Percentiles rank a stretch among this genome's conserved stretches.
These are phyloP conservation scores for Mobula hypostoma DNA, from an alignment of 2,113 vertebrate genomes.

Conservation along the genomic window DNA sequence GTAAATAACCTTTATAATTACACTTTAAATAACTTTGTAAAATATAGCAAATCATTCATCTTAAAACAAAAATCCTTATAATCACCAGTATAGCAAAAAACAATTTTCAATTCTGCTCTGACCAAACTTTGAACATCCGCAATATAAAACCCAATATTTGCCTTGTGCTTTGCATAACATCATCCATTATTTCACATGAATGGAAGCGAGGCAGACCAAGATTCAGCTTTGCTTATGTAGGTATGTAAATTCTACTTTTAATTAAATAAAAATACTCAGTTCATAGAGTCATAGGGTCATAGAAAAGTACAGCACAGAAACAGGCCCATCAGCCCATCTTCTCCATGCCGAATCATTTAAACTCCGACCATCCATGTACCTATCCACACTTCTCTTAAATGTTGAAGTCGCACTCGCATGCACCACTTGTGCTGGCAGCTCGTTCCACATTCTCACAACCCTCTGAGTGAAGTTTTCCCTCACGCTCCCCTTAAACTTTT, in stretches of 20 bases:
- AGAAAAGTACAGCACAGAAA: too few relatives aligned
- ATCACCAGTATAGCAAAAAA: neutral
- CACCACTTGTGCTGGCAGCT: too few relatives aligned
- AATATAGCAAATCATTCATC: neutral
- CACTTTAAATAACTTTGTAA: neutral
- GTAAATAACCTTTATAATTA: neutral
- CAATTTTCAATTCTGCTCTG: neutral
- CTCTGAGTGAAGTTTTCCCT: too few relatives aligned
- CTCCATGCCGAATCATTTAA: too few relatives aligned
- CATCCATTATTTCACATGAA: neutral
- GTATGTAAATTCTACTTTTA: neutral
- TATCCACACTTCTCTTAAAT: too few relatives aligned
- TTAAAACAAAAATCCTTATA: neutral
- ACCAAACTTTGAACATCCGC: neutral
- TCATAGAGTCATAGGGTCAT: too few relatives aligned
- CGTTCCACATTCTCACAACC: too few relatives aligned
- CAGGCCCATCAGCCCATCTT: too few relatives aligned
- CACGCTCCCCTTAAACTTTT: too few relatives aligned
- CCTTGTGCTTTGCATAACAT: neutral
- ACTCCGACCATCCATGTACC: too few relatives aligned
- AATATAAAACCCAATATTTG: neutral
- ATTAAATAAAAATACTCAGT: neutral
- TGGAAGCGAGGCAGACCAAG: neutral
- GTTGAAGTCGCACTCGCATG: too few relatives aligned
- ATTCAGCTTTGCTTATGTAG: neutral